Conservation (phyloP, 1,140 invertebrate genomes). For the Rhizoglyphus robini region DNA sequence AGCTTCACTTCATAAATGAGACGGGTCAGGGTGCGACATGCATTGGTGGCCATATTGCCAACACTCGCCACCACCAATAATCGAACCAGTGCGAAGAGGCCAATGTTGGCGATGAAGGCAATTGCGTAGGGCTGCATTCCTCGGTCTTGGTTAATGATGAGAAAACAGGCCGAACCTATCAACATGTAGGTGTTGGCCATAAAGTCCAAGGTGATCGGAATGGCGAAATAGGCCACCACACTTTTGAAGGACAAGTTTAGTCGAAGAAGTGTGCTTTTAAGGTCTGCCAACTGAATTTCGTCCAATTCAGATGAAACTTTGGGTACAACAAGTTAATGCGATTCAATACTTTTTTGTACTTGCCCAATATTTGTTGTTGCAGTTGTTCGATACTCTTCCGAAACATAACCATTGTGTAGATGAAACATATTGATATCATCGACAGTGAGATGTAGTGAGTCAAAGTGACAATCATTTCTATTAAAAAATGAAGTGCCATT, state of each 20-base stretch:
- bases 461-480: neutral
- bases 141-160: conserved; percentile 5
- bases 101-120: neutral
- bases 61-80: neutral
- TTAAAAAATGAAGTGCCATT: neutral
- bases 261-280: neutral
- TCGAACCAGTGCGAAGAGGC: neutral
- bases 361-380: neutral
- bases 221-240: neutral
- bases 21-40: neutral
- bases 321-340: neutral
- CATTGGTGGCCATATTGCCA: conserved; percentile 1
- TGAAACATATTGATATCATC: neutral
- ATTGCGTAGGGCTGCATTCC: neutral
- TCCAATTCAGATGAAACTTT: neutral
- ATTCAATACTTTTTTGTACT: no score
- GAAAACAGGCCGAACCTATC: neutral
- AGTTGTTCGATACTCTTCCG: neutral
- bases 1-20: neutral
- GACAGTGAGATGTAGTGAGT: neutral
- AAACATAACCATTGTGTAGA: conserved; percentile 14
- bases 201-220: neutral
- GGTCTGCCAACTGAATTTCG: neutral
- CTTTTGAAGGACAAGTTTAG: conserved; percentile 3
- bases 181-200: neutral